These are phyloP conservation scores for Acanthoscelides obtectus DNA, from an alignment of 2,888 invertebrate species.

Conservation along the genomic window DNA sequence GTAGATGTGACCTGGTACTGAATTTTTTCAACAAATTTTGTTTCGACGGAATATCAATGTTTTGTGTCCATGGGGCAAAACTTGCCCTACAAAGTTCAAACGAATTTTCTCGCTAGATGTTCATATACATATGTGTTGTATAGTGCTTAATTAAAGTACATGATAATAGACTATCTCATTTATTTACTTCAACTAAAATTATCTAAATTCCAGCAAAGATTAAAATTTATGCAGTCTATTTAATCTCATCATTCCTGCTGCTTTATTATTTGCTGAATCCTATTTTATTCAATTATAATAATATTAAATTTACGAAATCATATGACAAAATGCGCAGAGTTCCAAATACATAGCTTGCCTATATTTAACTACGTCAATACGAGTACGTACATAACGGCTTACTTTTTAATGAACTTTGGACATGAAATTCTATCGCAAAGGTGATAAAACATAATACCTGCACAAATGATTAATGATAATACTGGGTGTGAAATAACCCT, in stretches of 20 bases:
- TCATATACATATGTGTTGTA: no score
- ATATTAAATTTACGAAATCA: neutral
- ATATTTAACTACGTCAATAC: neutral
- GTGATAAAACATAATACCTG: neutral
- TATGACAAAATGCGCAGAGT: neutral
- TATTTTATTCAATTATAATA: neutral
- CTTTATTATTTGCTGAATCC: neutral
- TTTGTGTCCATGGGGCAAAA: no score
- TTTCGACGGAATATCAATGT: no score
- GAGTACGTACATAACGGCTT: neutral
- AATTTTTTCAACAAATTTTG: no score
- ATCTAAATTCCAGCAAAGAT: neutral
- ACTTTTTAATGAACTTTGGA: neutral
- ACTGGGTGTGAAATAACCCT: no score
- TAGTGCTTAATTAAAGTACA: no score
- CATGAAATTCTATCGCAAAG: neutral
- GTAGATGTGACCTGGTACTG: no score
- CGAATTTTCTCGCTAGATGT: no score
- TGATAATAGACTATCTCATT: no score
- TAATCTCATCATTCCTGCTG: neutral
- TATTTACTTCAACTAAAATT: neutral
- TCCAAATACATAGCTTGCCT: neutral
- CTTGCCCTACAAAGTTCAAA: no score
- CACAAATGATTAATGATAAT: no score
- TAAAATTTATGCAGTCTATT: neutral